phyloP scores from a whole-genome alignment of 2,113 vertebrate genomes.

The Neogobius melanostomus region DNA sequence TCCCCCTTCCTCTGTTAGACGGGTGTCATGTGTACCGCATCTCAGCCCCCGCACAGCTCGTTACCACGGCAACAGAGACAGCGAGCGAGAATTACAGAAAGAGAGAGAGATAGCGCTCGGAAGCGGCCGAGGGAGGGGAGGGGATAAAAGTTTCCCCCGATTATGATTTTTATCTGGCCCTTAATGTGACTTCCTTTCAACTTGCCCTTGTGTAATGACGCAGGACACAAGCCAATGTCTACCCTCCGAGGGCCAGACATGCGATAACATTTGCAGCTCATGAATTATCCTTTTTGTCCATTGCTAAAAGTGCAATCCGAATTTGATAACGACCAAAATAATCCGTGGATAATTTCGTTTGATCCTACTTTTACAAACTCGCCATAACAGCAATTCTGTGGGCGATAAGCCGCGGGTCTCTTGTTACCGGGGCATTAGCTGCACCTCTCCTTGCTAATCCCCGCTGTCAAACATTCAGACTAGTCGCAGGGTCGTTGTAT shows the following conservation, averaged over 20 bases:
- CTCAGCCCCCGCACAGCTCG: constrained; percentile 67
- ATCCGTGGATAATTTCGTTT: constrained; percentile 48
- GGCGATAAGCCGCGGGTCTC: constrained; percentile 67
- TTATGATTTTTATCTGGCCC: constrained; percentile 17
- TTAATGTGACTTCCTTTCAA: constrained; percentile 24
- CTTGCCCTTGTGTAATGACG: constrained; percentile 1
- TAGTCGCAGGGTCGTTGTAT: constrained; percentile 25
- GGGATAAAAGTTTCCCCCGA: constrained; percentile 18
- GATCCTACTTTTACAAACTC: constrained; percentile 17
- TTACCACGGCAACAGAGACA: constrained; percentile 69
- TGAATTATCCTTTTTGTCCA: not conserved
- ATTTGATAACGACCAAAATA: constrained; percentile 33
- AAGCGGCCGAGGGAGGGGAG: constrained; percentile 27
- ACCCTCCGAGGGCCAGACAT: not conserved
- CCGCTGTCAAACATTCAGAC: constrained; percentile 58
- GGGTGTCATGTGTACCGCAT: constrained; percentile 62
- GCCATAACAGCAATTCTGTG: constrained; percentile 44
- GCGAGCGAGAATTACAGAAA: constrained; percentile 50
- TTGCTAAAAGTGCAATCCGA: not conserved
- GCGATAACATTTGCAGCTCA: not conserved
- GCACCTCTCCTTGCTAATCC: constrained; percentile 64
- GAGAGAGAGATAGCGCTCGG: constrained; percentile 28
- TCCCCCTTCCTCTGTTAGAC: constrained; percentile 39
- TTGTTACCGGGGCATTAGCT: constrained; percentile 68
- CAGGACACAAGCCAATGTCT: not conserved